Base-by-base conservation (phyloP, 1,140 invertebrate species). In the Telenomus remus region DNA sequence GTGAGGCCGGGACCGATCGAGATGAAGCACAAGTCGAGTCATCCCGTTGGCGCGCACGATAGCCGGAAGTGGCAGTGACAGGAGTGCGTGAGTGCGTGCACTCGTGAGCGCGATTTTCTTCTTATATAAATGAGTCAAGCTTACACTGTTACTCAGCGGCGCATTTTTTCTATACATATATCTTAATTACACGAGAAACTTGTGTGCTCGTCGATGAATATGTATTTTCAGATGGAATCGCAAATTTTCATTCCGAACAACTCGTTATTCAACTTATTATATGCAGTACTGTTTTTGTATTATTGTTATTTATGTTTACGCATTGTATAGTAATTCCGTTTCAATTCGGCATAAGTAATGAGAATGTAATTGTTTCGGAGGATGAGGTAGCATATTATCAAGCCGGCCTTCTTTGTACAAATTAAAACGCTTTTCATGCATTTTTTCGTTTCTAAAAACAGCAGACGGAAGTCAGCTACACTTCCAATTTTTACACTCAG, bases 241-340 rank as follows among this genome's bases (percentile, higher is more conserved):
- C 61, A 34, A 4, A 66, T 57, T 71, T 76, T 37, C 66, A 71
- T 71, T 61, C 4, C 73, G 43, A 34, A 42, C 50, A 66, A 61
- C 73, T 76, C 73, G 55, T 76, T 76, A 76, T 71, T 70, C 27
- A 61, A 66, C 73, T 76, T 76, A 76, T 76, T 76, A 71, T 76
- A 63, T 71, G 74, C 56, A 42, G 66, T 50, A 53, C 61, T 71
- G 56, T 76, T 71, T 71, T 71, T 76, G 51, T 68, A 76, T 68
- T 76, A 68, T 76, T 76, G 68, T 71, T 76, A 76, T 70, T 71
- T 76, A 76, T 71, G 73, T 76, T 76, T 65, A 75, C 59, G 65
- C 64, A 75, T 75, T 49, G 64, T 69, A 76, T 76, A 76, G 69
- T 64, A 65, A 76, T 76, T 65, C 48, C 49, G 46, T 60, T 76